phyloP scores from a whole-genome alignment of 2,888 invertebrate species.

The Tortricodes alternella region DNA sequence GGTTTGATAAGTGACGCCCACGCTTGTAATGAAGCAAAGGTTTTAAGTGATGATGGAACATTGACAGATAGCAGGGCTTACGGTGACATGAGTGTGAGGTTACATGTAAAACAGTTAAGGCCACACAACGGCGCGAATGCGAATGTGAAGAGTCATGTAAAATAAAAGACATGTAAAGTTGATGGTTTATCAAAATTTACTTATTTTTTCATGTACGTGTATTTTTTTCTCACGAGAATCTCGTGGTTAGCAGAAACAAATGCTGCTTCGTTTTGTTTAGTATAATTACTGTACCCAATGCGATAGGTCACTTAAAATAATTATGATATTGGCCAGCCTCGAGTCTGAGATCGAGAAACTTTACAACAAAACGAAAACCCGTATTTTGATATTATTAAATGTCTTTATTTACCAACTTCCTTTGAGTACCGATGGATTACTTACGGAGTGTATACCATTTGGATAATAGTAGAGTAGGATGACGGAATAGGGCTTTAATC shows the following conservation, averaged over 20 bases:
- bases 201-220: too few species aligned
- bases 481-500: conserved; percentile 14
- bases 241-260: too few species aligned
- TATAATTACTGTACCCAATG: too few species aligned
- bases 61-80: conserved; percentile 7
- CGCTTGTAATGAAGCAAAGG: neutral
- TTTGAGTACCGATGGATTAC: conserved; percentile 15
- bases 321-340: too few species aligned
- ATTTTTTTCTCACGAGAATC: too few species aligned
- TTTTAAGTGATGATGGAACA: neutral
- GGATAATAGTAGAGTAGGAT: conserved; percentile 8
- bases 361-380: too few species aligned
- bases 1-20: conserved; percentile 22
- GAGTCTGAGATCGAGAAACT: too few species aligned
- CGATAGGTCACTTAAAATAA: too few species aligned
- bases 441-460: conserved; percentile 21
- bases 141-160: too few species aligned
- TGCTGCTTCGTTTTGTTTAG: too few species aligned
- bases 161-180: too few species aligned
- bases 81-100: neutral
- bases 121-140: neutral
- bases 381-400: neutral
- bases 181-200: too few species aligned
- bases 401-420: conserved; percentile 7
- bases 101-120: neutral